Evolutionary conservation across 2,888 invertebrate genomes (phyloP).

Genomic region (Drosophila multiciliata): DNA sequence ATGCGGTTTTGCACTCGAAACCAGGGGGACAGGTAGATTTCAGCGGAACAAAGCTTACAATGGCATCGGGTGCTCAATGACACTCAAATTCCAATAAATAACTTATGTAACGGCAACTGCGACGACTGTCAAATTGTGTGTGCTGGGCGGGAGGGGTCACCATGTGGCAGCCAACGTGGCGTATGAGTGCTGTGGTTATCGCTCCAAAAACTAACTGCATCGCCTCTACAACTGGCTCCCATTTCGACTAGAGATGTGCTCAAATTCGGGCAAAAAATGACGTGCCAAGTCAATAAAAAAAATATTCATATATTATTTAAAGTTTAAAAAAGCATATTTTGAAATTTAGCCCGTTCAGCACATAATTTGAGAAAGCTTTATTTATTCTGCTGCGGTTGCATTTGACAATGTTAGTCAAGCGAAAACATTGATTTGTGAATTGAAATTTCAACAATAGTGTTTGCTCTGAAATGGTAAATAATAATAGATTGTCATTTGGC

Average conservation of each 20-base stretch:
- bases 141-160: neutral
- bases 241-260: slow-evolving; percentile 12
- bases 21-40: slow-evolving; percentile 12
- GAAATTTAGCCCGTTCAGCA: neutral
- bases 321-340: neutral
- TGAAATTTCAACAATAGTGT: neutral
- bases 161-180: slow-evolving; percentile 18
- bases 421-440: neutral
- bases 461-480: slow-evolving; percentile 1
- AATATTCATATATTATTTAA: neutral
- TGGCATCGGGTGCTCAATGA: slow-evolving; percentile 37
- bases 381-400: neutral
- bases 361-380: neutral
- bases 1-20: slow-evolving; percentile 45
- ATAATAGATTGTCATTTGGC: neutral
- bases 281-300: neutral
- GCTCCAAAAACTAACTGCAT: slow-evolving; percentile 43
- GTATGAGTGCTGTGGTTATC: slow-evolving; percentile 51
- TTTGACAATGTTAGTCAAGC: neutral
- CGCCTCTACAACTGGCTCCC: slow-evolving; percentile 8
- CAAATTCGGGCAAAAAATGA: neutral
- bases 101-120: slow-evolving; percentile 63
- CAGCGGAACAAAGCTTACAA: slow-evolving; percentile 9
- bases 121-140: slow-evolving; percentile 46
- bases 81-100: slow-evolving; percentile 73